Conservation (phyloP, 2,113 vertebrate species). For the Macrotus californicus region DNA sequence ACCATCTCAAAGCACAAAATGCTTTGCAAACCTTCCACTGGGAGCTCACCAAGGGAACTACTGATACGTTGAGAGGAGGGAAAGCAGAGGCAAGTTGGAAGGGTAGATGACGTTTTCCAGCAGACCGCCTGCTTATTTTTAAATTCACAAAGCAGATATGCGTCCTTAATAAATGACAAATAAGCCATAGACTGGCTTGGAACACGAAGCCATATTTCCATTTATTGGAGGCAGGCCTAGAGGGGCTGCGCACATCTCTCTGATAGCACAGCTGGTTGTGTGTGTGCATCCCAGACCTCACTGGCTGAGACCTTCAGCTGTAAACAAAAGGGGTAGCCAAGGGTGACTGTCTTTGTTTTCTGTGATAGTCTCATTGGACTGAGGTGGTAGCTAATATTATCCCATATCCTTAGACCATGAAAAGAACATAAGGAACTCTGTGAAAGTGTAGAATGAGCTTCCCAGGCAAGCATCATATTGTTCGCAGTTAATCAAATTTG, state of each 20-base stretch:
- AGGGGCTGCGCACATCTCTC: background rate
- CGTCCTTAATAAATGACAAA: background rate
- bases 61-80: background rate
- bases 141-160: background rate
- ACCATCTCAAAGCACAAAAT: background rate
- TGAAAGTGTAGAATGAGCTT: constrained; percentile 36
- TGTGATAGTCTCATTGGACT: constrained; percentile 2
- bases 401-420: constrained; percentile 44
- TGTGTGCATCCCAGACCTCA: background rate
- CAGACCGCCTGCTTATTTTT: background rate
- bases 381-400: constrained; percentile 50
- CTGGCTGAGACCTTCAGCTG: background rate
- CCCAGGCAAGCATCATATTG: constrained; percentile 64
- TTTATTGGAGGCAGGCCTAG: background rate
- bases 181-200: background rate
- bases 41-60: background rate
- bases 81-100: constrained; percentile 16
- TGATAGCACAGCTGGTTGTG: background rate
- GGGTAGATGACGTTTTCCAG: background rate
- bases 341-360: constrained; percentile 43
- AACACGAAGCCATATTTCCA: background rate
- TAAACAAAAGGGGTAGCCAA: constrained; percentile 51
- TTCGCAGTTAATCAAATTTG: constrained; percentile 73
- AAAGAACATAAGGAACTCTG: constrained; percentile 64
- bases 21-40: background rate